A percentile compares a stretch with the other conserved stretches of the same genome.
Conservation (phyloP, 2,888 invertebrate genomes). For the Morpho deidamia region DNA sequence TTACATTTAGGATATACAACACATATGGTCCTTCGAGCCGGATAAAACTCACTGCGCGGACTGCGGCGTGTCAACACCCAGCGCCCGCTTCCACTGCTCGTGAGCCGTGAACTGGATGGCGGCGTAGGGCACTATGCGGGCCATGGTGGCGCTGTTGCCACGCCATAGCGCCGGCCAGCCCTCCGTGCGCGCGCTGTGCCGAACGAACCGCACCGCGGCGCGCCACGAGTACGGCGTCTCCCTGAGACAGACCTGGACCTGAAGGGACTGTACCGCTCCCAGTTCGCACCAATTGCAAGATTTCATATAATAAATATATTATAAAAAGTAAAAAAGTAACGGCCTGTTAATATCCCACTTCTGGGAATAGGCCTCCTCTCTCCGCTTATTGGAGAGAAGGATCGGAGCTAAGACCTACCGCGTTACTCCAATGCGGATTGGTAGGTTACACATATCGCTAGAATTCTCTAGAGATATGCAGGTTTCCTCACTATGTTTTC, state of each 20-base stretch:
- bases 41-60: slow-evolving; percentile 44
- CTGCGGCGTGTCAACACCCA: slow-evolving; percentile 82
- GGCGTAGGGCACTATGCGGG: slow-evolving; percentile 96
- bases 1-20: not conserved
- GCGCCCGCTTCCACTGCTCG: slow-evolving; percentile 95
- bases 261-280: not conserved
- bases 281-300: too few relatives aligned
- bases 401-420: too few relatives aligned
- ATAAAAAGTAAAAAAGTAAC: too few relatives aligned
- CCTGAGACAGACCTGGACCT: slow-evolving; percentile 48
- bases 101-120: slow-evolving; percentile 98
- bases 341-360: too few relatives aligned
- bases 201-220: slow-evolving; percentile 84
- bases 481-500: too few relatives aligned
- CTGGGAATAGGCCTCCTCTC: too few relatives aligned
- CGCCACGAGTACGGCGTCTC: slow-evolving; percentile 84
- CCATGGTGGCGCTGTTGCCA: slow-evolving; percentile 99
- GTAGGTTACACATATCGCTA: too few relatives aligned
- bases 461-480: too few relatives aligned
- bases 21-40: too few relatives aligned
- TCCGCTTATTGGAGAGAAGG: too few relatives aligned
- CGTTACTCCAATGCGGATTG: too few relatives aligned
- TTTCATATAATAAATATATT: too few relatives aligned
- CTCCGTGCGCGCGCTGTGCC: slow-evolving; percentile 83
- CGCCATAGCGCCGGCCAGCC: slow-evolving; percentile 94